Percentiles rank a stretch among this genome's conserved stretches.
phyloP scores from a whole-genome alignment of 35 echinoderm and acorn worm species.

The Apostichopus californicus region DNA sequence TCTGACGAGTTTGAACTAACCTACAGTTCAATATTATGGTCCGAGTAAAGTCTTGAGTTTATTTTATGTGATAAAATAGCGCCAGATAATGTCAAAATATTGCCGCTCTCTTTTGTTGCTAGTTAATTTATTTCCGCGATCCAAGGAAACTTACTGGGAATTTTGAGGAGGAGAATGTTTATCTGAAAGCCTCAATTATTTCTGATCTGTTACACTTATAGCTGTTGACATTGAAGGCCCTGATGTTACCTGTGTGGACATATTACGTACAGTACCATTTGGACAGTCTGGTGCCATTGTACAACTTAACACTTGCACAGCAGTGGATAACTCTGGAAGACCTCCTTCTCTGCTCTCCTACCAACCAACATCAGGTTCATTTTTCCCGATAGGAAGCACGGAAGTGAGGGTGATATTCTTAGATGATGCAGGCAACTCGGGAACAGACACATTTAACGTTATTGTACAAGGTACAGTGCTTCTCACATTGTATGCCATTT shows the following conservation, averaged over 20 bases:
- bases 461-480: not conserved
- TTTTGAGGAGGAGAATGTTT: too few relatives aligned
- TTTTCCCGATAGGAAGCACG: not conserved
- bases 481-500: too few relatives aligned
- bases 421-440: not conserved
- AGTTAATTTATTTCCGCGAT: too few relatives aligned
- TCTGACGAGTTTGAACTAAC: too few relatives aligned
- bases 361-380: not conserved
- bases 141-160: too few relatives aligned
- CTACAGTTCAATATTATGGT: too few relatives aligned
- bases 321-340: not conserved
- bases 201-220: not conserved
- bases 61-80: too few relatives aligned
- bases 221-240: not conserved
- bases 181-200: too few relatives aligned
- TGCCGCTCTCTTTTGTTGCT: too few relatives aligned
- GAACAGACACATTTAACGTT: not conserved
- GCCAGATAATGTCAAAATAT: too few relatives aligned
- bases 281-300: constrained; percentile 6
- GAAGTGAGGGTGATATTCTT: not conserved
- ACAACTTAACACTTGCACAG: not conserved
- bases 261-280: not conserved
- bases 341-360: not conserved
- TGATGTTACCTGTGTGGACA: not conserved
- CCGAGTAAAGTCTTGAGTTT: too few relatives aligned